phyloP scores from a whole-genome alignment of 1,140 invertebrate species.

The Pachyrhynchus sulphureomaculatus region DNA sequence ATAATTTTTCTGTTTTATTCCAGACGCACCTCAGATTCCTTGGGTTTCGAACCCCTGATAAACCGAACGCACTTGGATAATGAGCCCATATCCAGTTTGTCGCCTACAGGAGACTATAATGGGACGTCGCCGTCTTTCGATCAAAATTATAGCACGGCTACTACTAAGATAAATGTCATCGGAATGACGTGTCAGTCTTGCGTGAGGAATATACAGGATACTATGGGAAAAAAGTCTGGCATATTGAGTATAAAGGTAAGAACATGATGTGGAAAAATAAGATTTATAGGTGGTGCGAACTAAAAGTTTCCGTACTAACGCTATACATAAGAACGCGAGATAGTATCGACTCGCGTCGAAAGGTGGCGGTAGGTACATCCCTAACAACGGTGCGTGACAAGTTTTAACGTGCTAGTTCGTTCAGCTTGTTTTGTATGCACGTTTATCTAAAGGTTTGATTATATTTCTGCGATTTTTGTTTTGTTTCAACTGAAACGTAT shows the following conservation, averaged over 20 bases:
- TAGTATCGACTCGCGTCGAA: too few relatives aligned
- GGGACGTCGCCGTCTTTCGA: not conserved
- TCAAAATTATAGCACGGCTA: conserved; percentile 11
- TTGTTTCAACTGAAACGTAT: too few relatives aligned
- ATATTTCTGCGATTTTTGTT: too few relatives aligned
- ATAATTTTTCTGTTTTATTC: conserved; percentile 20
- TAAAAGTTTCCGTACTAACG: too few relatives aligned
- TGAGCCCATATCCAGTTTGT: conserved; percentile 28
- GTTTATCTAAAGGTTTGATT: too few relatives aligned
- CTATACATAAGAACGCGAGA: too few relatives aligned
- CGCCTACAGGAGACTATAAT: conserved; percentile 36
- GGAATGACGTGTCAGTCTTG: conserved; percentile 87
- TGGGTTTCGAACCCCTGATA: conserved; percentile 43
- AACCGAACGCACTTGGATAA: conserved; percentile 32
- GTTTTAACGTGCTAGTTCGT: too few relatives aligned
- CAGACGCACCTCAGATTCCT: conserved; percentile 43
- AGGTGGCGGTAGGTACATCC: too few relatives aligned
- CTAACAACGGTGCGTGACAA: too few relatives aligned
- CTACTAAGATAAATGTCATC: conserved; percentile 58
- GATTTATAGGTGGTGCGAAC: not conserved
- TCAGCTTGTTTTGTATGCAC: too few relatives aligned
- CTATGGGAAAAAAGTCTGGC: conserved; percentile 60
- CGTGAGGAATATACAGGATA: conserved; percentile 72
- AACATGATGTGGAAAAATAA: not conserved
- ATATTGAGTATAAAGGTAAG: conserved; percentile 66